These are phyloP conservation scores for Gadus chalcogrammus DNA, from an alignment of 2,113 vertebrate genomes.

Conservation along the genomic window DNA sequence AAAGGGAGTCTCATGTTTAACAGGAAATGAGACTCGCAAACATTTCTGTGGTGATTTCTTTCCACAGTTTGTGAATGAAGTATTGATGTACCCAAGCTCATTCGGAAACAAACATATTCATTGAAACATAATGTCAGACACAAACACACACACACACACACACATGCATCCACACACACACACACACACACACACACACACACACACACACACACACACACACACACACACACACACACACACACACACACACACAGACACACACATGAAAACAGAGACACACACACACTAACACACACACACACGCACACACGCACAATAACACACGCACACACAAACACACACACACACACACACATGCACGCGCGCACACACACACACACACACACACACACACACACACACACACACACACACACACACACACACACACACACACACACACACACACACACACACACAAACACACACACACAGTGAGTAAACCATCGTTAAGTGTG, in stretches of 20 bases:
- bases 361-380: constrained; percentile 6
- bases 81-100: constrained; percentile 11
- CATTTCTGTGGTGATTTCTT: background rate
- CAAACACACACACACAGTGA: constrained; percentile 18
- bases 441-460: background rate
- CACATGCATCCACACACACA: background rate
- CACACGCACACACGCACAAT: background rate
- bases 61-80: constrained; percentile 17
- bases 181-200: too few relatives aligned
- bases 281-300: constrained; percentile 7
- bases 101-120: background rate
- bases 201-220: constrained; percentile 12
- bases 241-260: background rate
- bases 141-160: constrained; percentile 11
- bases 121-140: constrained; percentile 2
- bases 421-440: background rate
- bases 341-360: constrained; percentile 9
- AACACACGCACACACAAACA: background rate
- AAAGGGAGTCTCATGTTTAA: constrained; percentile 19
- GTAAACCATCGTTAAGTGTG: constrained; percentile 53
- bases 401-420: constrained; percentile 3
- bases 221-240: too few relatives aligned
- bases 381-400: constrained; percentile 3
- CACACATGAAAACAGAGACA: too few relatives aligned
- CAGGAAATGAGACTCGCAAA: constrained; percentile 14